Conservation (phyloP, 2,888 invertebrate species). For the Erebia epiphron region DNA sequence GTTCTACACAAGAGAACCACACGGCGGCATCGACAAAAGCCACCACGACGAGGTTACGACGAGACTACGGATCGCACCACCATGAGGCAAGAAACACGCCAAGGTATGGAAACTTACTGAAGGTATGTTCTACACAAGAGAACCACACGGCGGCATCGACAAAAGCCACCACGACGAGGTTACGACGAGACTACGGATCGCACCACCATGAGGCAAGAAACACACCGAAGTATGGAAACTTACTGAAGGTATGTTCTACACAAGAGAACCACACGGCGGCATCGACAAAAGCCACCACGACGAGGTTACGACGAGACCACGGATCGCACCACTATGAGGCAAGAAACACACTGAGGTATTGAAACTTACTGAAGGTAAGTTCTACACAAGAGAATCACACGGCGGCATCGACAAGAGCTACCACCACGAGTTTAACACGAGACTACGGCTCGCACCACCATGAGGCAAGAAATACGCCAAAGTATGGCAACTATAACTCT, state of each 20-base stretch:
- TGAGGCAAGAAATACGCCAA: conserved; percentile 80
- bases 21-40: too few species aligned
- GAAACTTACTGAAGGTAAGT: conserved; percentile 41
- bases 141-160: conserved; percentile 85
- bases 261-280: too few species aligned
- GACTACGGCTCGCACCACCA: too few species aligned
- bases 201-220: conserved; percentile 86
- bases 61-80: too few species aligned
- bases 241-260: conserved; percentile 41
- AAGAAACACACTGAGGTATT: conserved; percentile 80
- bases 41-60: too few species aligned
- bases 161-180: conserved; percentile 84
- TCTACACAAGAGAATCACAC: too few species aligned
- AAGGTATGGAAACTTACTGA: conserved; percentile 45
- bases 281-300: too few species aligned
- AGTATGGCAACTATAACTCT: too few species aligned
- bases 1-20: too few species aligned
- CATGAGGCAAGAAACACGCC: conserved; percentile 80
- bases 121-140: conserved; percentile 59
- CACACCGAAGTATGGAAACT: conserved; percentile 55
- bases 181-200: conserved; percentile 85
- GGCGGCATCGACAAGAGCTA: too few species aligned
- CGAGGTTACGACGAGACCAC: too few species aligned
- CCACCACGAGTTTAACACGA: too few species aligned
- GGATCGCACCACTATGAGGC: conserved; percentile 52